Conservation (phyloP, 2,797 vertebrate genomes). For the Poecilia picta region DNA sequence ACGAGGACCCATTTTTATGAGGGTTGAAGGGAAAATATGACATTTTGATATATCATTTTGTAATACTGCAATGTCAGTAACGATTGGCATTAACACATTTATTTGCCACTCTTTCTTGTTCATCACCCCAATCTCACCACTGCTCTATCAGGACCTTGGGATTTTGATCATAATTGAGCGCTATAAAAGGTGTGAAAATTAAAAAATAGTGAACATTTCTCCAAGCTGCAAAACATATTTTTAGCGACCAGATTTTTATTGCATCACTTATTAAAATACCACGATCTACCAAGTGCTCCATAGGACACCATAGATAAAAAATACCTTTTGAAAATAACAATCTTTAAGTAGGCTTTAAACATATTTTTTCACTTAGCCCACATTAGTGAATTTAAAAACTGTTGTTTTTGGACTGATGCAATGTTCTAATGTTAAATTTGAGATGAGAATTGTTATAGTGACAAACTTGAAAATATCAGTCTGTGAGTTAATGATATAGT, state of each 20-base stretch:
- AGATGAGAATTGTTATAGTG: not conserved
- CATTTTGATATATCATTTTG: not conserved
- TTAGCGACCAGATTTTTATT: not conserved
- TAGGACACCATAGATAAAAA: not conserved
- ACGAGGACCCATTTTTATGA: not conserved
- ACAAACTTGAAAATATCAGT: not conserved
- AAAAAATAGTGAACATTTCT: not conserved
- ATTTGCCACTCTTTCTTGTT: not conserved
- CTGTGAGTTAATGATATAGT: not conserved
- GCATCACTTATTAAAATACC: not conserved
- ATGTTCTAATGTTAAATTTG: not conserved
- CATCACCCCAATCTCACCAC: not conserved
- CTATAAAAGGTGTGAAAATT: not conserved
- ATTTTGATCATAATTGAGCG: not conserved
- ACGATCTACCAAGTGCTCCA: not conserved
- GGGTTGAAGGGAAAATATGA: not conserved
- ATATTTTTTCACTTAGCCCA: not conserved
- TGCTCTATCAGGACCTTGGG: not conserved
- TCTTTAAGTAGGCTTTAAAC: not conserved
- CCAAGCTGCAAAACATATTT: not conserved
- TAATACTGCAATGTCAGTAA: not conserved
- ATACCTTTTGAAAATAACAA: not conserved
- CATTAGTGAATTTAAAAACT: not conserved
- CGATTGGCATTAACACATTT: not conserved
- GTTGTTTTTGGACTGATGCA: not conserved